Evolutionary conservation across 2,888 invertebrate species (phyloP).

Genomic region (Lingula anatina): DNA sequence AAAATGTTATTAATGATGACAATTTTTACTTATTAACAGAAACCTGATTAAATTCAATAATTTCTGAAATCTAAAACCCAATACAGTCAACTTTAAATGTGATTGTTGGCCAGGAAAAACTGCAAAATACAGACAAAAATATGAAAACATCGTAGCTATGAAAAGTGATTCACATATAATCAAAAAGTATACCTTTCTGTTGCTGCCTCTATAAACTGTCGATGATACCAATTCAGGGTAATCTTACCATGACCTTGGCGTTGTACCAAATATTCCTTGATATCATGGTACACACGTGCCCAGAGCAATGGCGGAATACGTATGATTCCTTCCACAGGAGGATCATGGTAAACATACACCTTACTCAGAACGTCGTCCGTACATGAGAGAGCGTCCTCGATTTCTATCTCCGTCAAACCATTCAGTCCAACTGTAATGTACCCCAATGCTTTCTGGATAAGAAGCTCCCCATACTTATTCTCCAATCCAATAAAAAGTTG

Average conservation of each 20-base stretch:
- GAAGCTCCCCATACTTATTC: conserved; percentile 13
- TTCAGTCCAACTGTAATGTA: conserved; percentile 18
- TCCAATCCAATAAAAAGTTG: conserved; percentile 15
- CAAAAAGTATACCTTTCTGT: conserved; percentile 25
- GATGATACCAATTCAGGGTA: too few species aligned
- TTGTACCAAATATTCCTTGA: conserved; percentile 41
- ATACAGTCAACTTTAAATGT: too few species aligned
- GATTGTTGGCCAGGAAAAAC: too few species aligned
- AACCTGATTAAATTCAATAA: too few species aligned
- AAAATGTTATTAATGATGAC: too few species aligned
- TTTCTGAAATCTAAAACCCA: too few species aligned
- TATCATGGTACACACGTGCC: conserved; percentile 34
- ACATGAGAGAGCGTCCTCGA: conserved; percentile 20
- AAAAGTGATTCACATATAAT: too few species aligned
- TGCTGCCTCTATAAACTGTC: conserved; percentile 42
- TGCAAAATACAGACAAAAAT: too few species aligned
- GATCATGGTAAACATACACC: conserved; percentile 42
- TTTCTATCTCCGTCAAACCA: conserved; percentile 17
- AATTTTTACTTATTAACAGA: too few species aligned
- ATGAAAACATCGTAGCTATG: too few species aligned
- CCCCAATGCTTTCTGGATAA: conserved; percentile 15
- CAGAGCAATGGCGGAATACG: conserved; percentile 40
- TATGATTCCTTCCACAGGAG: conserved; percentile 41
- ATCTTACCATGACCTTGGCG: too few species aligned
- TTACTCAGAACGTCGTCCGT: conserved; percentile 26